These are phyloP conservation scores for Diglossa brunneiventris DNA, from an alignment of 2,113 vertebrate species.

Conservation along the genomic window DNA sequence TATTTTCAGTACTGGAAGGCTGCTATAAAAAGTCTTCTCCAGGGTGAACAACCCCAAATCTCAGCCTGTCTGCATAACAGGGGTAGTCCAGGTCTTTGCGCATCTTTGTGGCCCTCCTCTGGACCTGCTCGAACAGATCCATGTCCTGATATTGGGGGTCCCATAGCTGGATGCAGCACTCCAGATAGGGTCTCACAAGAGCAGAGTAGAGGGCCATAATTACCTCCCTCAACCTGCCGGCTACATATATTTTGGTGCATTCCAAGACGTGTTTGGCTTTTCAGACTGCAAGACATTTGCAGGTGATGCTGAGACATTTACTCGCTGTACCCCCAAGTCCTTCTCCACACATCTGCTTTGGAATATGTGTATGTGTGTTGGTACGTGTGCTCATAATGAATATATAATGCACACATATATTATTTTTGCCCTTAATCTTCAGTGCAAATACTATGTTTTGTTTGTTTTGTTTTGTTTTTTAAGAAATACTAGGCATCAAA, in stretches of 20 bases:
- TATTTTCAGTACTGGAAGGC: background rate
- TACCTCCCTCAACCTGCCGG: background rate
- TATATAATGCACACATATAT: background rate
- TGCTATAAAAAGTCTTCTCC: background rate
- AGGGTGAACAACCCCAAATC: background rate
- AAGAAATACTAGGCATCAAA: background rate
- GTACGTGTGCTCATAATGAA: background rate
- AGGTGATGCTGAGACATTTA: background rate
- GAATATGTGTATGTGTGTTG: background rate
- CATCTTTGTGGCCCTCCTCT: background rate
- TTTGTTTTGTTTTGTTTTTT: background rate
- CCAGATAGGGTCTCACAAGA: background rate
- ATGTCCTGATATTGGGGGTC: too few species aligned
- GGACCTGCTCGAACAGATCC: background rate
- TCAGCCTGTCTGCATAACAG: background rate
- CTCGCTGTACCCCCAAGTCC: accelerated
- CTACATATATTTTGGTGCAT: background rate
- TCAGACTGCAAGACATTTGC: background rate
- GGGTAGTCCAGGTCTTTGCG: background rate
- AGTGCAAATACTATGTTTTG: background rate
- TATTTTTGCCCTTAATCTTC: background rate
- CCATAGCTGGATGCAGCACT: background rate
- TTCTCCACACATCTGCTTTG: background rate
- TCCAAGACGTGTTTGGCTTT: background rate
- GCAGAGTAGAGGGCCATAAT: background rate